Evolutionary conservation across 2,888 invertebrate species (phyloP).

Genomic region (Melanotus villosus): DNA sequence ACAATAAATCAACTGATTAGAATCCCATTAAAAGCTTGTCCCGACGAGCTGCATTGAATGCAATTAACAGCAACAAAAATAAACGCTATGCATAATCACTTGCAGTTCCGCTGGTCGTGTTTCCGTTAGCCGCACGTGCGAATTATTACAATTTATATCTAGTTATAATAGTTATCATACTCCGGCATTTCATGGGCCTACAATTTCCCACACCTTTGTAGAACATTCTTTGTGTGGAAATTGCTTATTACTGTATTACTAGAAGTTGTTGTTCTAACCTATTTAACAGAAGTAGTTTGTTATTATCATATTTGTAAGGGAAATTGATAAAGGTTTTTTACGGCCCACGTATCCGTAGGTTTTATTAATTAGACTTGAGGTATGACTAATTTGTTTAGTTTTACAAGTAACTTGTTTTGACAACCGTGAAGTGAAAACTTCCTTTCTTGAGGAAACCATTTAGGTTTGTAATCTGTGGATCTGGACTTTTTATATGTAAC

Average conservation of each 20-base stretch:
- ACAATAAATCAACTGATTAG: slow-evolving; percentile 16
- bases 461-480: too few relatives aligned
- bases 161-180: not conserved
- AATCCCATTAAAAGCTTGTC: not conserved
- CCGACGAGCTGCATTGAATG: not conserved
- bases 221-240: slow-evolving; percentile 6
- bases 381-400: too few relatives aligned
- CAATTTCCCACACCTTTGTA: not conserved
- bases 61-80: slow-evolving; percentile 7
- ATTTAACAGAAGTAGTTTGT: not conserved
- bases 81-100: not conserved
- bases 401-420: too few relatives aligned
- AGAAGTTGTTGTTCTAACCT: slow-evolving; percentile 1
- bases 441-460: too few relatives aligned
- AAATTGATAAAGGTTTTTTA: too few relatives aligned
- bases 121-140: slow-evolving; percentile 21
- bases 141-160: slow-evolving; percentile 20
- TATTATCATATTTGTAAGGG: slow-evolving; percentile 7
- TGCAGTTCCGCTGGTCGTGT: not conserved
- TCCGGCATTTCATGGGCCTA: not conserved
- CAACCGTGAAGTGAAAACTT: too few relatives aligned
- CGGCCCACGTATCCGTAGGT: too few relatives aligned
- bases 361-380: not conserved
- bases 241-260: not conserved
- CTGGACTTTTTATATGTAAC: too few relatives aligned